phyloP scores from a whole-genome alignment of 1,140 invertebrate genomes.

The Saccostrea glomerata region DNA sequence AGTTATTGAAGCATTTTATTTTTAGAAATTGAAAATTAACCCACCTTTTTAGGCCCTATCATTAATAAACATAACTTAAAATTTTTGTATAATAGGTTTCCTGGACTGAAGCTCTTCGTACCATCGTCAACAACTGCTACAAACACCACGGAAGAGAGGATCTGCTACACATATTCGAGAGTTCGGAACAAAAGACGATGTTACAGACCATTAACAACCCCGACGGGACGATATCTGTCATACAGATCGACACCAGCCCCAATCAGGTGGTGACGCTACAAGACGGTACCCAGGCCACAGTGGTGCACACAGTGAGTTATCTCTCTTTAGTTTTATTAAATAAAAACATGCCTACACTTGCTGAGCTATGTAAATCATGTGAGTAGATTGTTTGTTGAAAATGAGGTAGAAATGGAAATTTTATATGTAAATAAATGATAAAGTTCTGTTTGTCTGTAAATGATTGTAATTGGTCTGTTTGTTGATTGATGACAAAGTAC shows the following conservation, averaged over 20 bases:
- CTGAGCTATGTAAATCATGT: too few relatives aligned
- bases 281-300: slow-evolving; percentile 96
- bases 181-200: slow-evolving; percentile 82
- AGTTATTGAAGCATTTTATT: too few relatives aligned
- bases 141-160: slow-evolving; percentile 98
- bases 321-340: background rate
- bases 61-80: background rate
- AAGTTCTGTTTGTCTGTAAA: too few relatives aligned
- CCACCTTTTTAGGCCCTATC: background rate
- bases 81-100: slow-evolving; percentile 86
- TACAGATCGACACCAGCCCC: slow-evolving; percentile 96
- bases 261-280: slow-evolving; percentile 91
- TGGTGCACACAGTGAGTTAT: slow-evolving; percentile 89
- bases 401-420: too few relatives aligned
- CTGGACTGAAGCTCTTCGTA: slow-evolving; percentile 97
- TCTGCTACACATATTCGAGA: slow-evolving; percentile 92
- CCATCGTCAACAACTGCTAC: slow-evolving; percentile 99
- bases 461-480: too few relatives aligned
- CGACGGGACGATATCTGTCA: slow-evolving; percentile 96
- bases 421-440: too few relatives aligned
- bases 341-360: too few relatives aligned
- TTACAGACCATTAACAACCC: slow-evolving; percentile 97
- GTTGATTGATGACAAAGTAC: too few relatives aligned
- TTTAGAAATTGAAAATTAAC: too few relatives aligned
- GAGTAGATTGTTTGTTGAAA: too few relatives aligned